Evolutionary conservation across 2,888 invertebrate species (phyloP).

Genomic region (Bimastos eiseni): DNA sequence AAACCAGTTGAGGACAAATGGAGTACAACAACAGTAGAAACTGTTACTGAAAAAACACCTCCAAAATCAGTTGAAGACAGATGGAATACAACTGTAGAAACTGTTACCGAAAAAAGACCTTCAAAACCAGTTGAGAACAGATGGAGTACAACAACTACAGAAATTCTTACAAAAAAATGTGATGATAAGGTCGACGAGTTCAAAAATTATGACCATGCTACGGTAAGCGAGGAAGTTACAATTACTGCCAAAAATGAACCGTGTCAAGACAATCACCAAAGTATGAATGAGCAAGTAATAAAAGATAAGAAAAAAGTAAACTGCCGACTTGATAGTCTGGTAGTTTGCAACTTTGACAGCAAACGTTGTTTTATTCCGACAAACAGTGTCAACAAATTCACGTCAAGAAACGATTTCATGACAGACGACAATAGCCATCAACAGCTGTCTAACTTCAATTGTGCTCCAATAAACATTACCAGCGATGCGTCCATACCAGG

Average conservation of each 20-base stretch:
- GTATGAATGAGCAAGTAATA: not conserved
- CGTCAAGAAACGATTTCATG: not conserved
- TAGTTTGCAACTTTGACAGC: constrained; percentile 17
- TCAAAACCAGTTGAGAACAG: not conserved
- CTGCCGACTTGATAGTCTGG: not conserved
- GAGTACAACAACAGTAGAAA: not conserved
- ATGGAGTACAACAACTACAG: not conserved
- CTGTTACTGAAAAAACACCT: not conserved
- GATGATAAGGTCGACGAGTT: not conserved
- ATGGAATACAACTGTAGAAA: not conserved
- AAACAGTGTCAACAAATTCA: not conserved
- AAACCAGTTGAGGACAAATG: not conserved
- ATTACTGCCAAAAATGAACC: not conserved
- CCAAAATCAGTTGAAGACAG: not conserved
- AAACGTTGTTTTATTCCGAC: not conserved
- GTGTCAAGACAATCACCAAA: not conserved
- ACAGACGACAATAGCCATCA: not conserved
- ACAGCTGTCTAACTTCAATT: not conserved
- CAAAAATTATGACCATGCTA: not conserved
- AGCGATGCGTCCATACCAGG: not conserved
- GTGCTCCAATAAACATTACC: not conserved
- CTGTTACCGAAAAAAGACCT: not conserved
- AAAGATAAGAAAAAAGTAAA: not conserved
- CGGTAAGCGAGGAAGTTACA: not conserved
- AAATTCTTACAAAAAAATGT: not conserved